Conservation (phyloP, 2,113 vertebrate genomes). For the Sclerurus mexicanus region DNA sequence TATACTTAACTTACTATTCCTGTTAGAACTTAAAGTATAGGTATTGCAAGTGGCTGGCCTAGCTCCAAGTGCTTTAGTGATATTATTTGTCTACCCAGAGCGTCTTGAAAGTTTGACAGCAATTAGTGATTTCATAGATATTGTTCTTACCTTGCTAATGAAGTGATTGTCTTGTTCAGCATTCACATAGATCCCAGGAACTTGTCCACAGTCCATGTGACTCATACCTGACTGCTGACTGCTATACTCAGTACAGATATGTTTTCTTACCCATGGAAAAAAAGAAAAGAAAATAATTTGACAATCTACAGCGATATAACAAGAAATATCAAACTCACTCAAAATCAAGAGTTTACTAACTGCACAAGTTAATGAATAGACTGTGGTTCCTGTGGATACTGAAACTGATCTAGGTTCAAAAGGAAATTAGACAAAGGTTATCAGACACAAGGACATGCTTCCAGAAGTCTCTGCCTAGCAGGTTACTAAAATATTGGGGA, state of each 20-base stretch:
- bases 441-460: background rate
- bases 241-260: background rate
- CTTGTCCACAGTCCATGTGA: background rate
- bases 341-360: background rate
- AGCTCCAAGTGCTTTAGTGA: background rate
- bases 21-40: background rate
- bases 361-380: background rate
- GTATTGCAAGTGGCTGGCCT: background rate
- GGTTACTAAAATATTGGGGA: background rate
- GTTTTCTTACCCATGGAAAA: fast-evolving
- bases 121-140: background rate
- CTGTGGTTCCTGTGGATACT: background rate
- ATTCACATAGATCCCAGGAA: background rate
- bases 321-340: background rate
- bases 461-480: background rate
- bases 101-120: background rate
- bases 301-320: background rate
- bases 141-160: background rate
- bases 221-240: background rate
- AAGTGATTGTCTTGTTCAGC: background rate
- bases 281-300: background rate
- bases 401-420: background rate
- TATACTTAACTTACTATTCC: background rate
- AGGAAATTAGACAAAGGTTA: background rate
- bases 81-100: background rate